A percentile compares a stretch with the other conserved stretches of the same genome.
Conservation (phyloP, 2,113 vertebrate species). For the Tinamus guttatus region DNA sequence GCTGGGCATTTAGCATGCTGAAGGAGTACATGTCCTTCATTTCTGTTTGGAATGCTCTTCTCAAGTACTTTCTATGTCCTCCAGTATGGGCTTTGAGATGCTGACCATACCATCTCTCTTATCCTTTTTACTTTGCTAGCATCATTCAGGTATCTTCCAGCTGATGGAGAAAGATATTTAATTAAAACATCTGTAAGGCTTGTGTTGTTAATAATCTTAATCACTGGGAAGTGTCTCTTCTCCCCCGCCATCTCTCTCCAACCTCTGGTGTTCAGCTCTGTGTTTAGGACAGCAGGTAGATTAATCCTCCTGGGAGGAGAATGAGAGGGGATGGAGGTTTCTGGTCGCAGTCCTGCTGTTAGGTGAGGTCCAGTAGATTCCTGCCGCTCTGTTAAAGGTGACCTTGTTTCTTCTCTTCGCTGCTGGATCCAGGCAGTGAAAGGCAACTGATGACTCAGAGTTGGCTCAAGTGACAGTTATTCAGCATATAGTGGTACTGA, state of each 20-base stretch:
- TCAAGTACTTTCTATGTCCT: neutral
- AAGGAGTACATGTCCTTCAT: neutral
- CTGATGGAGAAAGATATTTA: neutral
- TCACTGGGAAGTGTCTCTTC: neutral
- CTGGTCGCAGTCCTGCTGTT: neutral
- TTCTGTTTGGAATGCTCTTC: neutral
- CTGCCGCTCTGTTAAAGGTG: neutral
- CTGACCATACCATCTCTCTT: neutral
- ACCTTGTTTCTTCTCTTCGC: constrained; percentile 15
- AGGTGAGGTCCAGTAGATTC: neutral
- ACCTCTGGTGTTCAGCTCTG: neutral
- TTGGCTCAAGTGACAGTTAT: neutral
- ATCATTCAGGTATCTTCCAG: neutral
- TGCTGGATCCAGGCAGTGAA: neutral
- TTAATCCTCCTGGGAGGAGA: neutral
- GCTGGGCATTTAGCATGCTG: neutral
- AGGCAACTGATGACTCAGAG: neutral
- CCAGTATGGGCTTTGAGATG: neutral
- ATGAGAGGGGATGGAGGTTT: neutral
- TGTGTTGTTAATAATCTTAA: neutral
- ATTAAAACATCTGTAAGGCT: neutral
- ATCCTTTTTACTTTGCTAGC: neutral
- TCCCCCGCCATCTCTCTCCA: no score
- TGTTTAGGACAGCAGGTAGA: neutral
- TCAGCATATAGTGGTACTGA: neutral